Base-by-base conservation (phyloP, 2,888 invertebrate genomes). In the Parnassius glacialis region DNA sequence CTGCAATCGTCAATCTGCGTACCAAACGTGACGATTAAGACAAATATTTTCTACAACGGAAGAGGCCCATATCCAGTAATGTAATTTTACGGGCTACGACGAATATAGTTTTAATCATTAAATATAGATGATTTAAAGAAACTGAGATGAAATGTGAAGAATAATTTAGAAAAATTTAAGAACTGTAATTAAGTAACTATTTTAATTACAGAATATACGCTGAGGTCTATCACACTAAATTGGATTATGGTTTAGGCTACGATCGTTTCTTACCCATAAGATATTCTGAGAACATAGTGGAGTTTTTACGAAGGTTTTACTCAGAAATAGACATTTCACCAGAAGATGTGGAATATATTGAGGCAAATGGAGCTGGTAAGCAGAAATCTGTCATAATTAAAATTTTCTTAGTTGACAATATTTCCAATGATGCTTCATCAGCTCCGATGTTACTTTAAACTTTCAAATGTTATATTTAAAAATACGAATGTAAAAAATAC, bases 311-410 rank as follows among this genome's bases (percentile, higher is more conserved):
- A 1, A 90, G 93, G 57, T 92, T 94, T 66, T 94, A 94, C 70
- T 76, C 89, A 1, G 93, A 94, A 78, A 93, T 94, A 45, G 87
- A 93, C 47, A 77, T 97, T 10, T 90, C 93, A 61, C 96, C 97
- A 0, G 78, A 83, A 10, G 80, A 92, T 1, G 91, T 98, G 7
- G 93, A 94, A 63, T 98, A 94, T 76, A 89, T 98, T 10, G 97
- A 98, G 85, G 96, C 97, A 42, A 96, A 97, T 72, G 95, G 95
- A 64, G 94, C 95, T 62, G 96, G 95, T 84, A 73, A 68, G 60
- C 50, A 44, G 9, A 10, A 41, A 51, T 43, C 10, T 43, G 43
- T 10, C 10, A 43, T 53, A 41, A 45, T 3, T 56, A 5, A 10
- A 50, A 2, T 10, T 20, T 50, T 50, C 20, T 20, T 20, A 20